Evolutionary conservation across 2,888 invertebrate genomes (phyloP), one percentile per base, ranked within the genome.

Genomic region (Stratiomys singularior): DNA sequence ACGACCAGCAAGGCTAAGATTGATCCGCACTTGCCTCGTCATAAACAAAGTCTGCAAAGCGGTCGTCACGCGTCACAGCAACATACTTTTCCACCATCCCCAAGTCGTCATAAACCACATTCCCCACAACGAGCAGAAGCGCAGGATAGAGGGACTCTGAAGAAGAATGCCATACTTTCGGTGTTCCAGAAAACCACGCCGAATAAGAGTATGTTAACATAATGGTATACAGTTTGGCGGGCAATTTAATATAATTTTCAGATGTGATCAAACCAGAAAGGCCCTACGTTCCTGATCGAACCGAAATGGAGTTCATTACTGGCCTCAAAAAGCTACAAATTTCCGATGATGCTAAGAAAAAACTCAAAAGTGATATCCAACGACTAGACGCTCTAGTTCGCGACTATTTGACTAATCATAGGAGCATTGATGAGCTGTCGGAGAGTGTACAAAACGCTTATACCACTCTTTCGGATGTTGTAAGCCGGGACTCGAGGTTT

Each of bases 391-490:
- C 81, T 63, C 82, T 82, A 1, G 87, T 87, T 79, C 84, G 85
- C 27, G 82, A 82, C 5, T 85, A 86, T 78, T 83, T 85, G 81
- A 84, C 84, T 64, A 84, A 81, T 60, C 82, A 81, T 37, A 85
- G 84, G 78, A 86, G 84, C 11, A 92, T 96, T 1, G 97, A 97
- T 78, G 96, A 98, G 81, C 87, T 97, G 44, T 96, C 97, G 0
- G 97, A 97, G 84, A 88, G 93, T 64, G 94, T 96, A 37, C 98
- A 98, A 87, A 94, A 95, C 83, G 96, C 95, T 84, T 99, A 98
- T 86, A 84, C 84, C 0, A 84, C 85, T 80, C 81, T 87, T 37
- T 81, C 83, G 0, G 85, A 86, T 67, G 81, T 85, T 25, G 84
- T 87, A 1, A 85, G 86, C 77, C 84, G 83, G 25, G 86, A 87